Percentiles rank a stretch among this genome's conserved stretches.
These are phyloP conservation scores for Procavia capensis DNA, from an alignment of 2,113 vertebrate genomes.

Conservation along the genomic window DNA sequence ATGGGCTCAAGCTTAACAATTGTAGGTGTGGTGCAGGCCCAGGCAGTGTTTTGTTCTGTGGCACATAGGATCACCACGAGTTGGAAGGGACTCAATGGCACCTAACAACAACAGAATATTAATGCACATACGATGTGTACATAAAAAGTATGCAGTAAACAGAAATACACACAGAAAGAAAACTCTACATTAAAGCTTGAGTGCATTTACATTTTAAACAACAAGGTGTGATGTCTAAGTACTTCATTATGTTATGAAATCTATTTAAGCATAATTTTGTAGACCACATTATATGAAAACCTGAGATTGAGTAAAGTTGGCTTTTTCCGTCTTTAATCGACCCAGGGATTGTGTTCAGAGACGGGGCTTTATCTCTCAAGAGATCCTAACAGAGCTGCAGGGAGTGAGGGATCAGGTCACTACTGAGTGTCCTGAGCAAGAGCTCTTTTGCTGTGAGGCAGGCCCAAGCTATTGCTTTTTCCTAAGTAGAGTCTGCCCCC, in stretches of 20 bases:
- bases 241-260: background rate
- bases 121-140: background rate
- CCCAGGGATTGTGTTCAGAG: background rate
- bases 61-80: no score
- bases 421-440: background rate
- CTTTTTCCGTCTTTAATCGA: background rate
- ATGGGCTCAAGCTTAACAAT: no score
- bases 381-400: background rate
- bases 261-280: constrained; percentile 20
- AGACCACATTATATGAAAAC: background rate
- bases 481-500: constrained; percentile 83
- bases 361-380: background rate
- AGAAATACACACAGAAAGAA: background rate
- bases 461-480: background rate
- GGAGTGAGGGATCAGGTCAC: background rate
- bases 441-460: accelerated
- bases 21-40: no score
- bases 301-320: background rate
- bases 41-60: no score
- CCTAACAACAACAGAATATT: no score
- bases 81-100: no score
- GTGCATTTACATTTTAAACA: background rate
- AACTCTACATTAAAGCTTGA: background rate
- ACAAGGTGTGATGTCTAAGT: background rate
- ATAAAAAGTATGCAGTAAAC: background rate